A percentile compares a stretch with the other conserved stretches of the same genome.
These are phyloP conservation scores for Hydra vulgaris DNA, from an alignment of 30 jellyfish, hydroid and myxozoan species.

Conservation along the genomic window DNA sequence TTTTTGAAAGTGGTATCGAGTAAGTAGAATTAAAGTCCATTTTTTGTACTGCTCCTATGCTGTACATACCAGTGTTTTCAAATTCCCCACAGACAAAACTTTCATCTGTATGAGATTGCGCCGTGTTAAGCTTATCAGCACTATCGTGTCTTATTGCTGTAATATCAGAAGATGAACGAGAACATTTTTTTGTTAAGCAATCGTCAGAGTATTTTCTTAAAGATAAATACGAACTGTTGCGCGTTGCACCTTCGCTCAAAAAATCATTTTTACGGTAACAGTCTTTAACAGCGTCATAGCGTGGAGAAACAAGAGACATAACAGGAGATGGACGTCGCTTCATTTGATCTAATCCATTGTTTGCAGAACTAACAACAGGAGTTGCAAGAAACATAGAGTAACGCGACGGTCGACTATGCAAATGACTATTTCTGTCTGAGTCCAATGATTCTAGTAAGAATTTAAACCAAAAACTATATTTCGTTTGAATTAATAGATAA, in stretches of 20 bases:
- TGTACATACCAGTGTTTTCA: slow-evolving; percentile 75
- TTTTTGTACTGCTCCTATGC: slow-evolving; percentile 18
- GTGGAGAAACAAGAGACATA: slow-evolving; percentile 20
- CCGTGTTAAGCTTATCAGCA: slow-evolving; percentile 24
- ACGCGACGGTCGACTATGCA: slow-evolving; percentile 16
- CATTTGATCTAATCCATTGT: neutral
- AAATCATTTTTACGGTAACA: slow-evolving; percentile 2
- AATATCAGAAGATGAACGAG: slow-evolving; percentile 2
- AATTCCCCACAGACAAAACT: slow-evolving; percentile 65
- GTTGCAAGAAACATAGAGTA: slow-evolving; percentile 37
- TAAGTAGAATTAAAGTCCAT: neutral
- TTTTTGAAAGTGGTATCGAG: slow-evolving; percentile 25
- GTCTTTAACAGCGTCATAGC: slow-evolving; percentile 14
- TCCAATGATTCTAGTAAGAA: neutral
- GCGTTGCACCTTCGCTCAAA: neutral
- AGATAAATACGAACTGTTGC: slow-evolving; percentile 9
- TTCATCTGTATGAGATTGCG: slow-evolving; percentile 13
- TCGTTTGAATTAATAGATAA: too few species aligned
- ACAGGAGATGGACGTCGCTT: slow-evolving; percentile 9
- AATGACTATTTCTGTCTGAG: neutral
- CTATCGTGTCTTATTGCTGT: neutral
- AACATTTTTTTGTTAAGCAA: neutral
- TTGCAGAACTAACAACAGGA: slow-evolving; percentile 29
- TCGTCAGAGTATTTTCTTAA: slow-evolving; percentile 12
- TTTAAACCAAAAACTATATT: too few species aligned